Evolutionary conservation across 1,140 invertebrate species (phyloP).

Genomic region (Scaptodrosophila lebanonensis): DNA sequence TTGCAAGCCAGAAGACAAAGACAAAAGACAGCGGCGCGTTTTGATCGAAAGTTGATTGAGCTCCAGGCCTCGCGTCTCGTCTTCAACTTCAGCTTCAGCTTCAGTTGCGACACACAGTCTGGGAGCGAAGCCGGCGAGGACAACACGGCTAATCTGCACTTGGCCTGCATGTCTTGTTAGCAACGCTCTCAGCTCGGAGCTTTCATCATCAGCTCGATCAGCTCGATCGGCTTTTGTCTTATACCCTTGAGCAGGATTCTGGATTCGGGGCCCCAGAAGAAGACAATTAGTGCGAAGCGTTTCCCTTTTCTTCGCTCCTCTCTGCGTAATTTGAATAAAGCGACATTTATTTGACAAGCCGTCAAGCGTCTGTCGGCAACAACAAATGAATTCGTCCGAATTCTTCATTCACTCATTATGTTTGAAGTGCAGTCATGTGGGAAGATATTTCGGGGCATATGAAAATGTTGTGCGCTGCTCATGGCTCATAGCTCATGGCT

Average conservation of each 20-base stretch:
- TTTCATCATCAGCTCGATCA: constrained; percentile 6
- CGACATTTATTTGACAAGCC: constrained; percentile 76
- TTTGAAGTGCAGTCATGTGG: constrained; percentile 72
- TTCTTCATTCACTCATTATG: constrained; percentile 45
- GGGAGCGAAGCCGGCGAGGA: constrained; percentile 24
- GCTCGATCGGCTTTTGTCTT: constrained; percentile 44
- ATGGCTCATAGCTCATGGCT: no score
- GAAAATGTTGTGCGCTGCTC: no score
- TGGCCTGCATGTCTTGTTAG: constrained; percentile 45
- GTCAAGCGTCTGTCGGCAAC: constrained; percentile 69
- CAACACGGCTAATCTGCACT: constrained; percentile 63
- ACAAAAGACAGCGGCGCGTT: constrained; percentile 50
- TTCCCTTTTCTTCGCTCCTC: background rate
- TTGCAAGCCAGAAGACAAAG: constrained; percentile 50
- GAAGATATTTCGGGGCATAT: constrained; percentile 46
- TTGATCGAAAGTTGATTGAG: constrained; percentile 72
- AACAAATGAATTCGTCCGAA: constrained; percentile 59
- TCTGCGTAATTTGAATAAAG: constrained; percentile 73
- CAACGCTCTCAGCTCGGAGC: constrained; percentile 7
- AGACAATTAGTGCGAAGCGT: constrained; percentile 66
- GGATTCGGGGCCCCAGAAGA: background rate
- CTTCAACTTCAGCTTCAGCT: constrained; percentile 26
- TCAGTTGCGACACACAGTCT: constrained; percentile 65
- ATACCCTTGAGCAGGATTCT: background rate
- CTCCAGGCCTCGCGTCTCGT: background rate